Evolutionary conservation across 2,888 invertebrate species (phyloP), one percentile per base, ranked within the genome.

Genomic region (Drosophila affinis): DNA sequence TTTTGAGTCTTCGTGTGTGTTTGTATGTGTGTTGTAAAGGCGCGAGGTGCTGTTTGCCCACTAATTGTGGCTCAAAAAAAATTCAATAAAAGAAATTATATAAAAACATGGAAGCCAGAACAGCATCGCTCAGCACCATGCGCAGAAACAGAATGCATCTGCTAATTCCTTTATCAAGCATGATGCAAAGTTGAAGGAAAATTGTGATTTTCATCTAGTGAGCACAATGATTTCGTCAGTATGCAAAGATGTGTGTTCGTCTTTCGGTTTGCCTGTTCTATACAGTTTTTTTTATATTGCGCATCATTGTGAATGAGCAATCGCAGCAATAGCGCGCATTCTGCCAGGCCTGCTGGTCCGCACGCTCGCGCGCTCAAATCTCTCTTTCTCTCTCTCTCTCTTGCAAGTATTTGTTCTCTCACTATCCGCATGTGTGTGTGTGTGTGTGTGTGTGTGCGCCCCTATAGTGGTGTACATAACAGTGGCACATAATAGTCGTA

Each of bases 291-390:
- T 79, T 79, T 81, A 76, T 86, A 84, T 85, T 85, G 84, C 84
- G 84, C 84, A 85, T 87, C 87, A 84, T 75, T 83, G 83, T 86
- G 83, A 80, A 79, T 79, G 80, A 79, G 79, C 72, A 67, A 77
- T 78, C 80, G 85, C 68, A 82, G 84, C 69, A 67, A 49, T 58
- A 67, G 62, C 58, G 49, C 75, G 75, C 73, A 47, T 67, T 67
- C 67, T 55, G 67, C 46, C 62, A 34, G 59, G 49, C 54, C 53
- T 62, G 68, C 47, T 51, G 58, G 70, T 62, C 61, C 53, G 47
- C 60, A 57, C 58, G 72, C 54, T 53, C 39, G 14, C 39, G 24
- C 51, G 24, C 17, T 34, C 27, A 14, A n/a, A 2, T 14, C 12
- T 24, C 24, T 14, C 49, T 12, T 7, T 7, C 1, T 24, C 27